Evolutionary conservation across 1,140 invertebrate genomes (phyloP), one percentile per base, ranked within the genome.

Genomic region (Spodoptera litura): DNA sequence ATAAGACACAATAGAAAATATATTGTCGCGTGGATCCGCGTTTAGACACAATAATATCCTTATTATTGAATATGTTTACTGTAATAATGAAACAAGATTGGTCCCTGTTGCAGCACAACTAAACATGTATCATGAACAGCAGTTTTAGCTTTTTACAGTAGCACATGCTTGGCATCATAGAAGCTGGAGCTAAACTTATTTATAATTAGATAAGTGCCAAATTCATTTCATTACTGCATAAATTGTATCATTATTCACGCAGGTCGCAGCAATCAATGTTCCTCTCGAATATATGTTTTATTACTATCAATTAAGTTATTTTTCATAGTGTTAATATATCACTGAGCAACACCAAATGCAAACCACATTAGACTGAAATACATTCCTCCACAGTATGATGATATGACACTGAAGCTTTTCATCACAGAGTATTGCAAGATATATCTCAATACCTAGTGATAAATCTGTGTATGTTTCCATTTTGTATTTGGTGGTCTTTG

Each of bases 231-330:
- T 80, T 78, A 68, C 62, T 61, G 25, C 58, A 56, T 62, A 70
- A 78, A 70, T 73, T 55, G 25, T 80, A 35, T 52, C 53, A 71
- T 78, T 44, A 70, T 59, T 72, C 73, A 76, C 78, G 52, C 59
- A 66, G 38, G 53, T 59, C 72, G 71, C 64, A 78, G 76, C 62
- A 80, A 85, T 68, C 61, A 72, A 85, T 72, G 79, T 87, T 85
- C 83, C 81, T 87, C 83, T 87, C 85, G 82, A 87, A 87, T 86
- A 70, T 70, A 52, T 70, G 82, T 79, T 55, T 78, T 59, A 73
- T 35, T 59, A 84, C 51, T 78, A 56, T 66, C 52, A 79, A 72
- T 78, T 81, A 81, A 61, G 73, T 80, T 76, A 75, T 71, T 80
- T 15, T 52, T 80, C 53, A 70, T 78, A 80, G 79, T 78, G 53